Evolutionary conservation across 2,797 vertebrate genomes (phyloP), one percentile per base, ranked within the genome.

Genomic region (Phoeniculus purpureus): DNA sequence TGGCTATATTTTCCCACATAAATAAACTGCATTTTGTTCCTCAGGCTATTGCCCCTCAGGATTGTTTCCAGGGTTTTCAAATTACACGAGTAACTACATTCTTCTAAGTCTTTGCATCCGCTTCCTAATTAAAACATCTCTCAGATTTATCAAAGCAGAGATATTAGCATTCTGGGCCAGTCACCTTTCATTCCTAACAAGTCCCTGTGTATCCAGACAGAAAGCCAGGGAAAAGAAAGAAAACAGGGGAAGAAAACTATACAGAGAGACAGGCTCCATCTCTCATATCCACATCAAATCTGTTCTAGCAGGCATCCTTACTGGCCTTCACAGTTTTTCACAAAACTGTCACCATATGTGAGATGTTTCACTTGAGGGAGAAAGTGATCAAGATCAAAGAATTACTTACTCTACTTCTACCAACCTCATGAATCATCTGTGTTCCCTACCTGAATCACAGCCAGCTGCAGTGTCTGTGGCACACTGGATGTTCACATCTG

Each of bases 361-460:
- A 92, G 77, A 75, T 77, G 88, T 81, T 90, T 95, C 4, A 54
- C 94, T 94, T 93, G 75, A 82, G 88, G 94, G 82, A 91, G 77
- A 87, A 95, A 96, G 81, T 65, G 80, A 95, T 94, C 78, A 78
- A 91, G 93, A 92, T 92, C 83, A 95, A 94, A 92, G 81, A 95
- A 91, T 94, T 83, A 90, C 88, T 94, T 81, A 89, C 88, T 94
- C 86, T 48, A 58, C 88, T 95, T 94, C 92, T 66, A 81, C 61
- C 70, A 91, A 64, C 70, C 90, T 95, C 43, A 60, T 90, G 88
- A 96, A 94, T 95, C 94, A 95, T 95, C 94, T 75, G 83, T 90
- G 55, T 81, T 77, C 73, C 45, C 66, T 78, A 93, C 94, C 87
- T 93, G 94, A 95, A 90, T 79, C 73, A 47, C 82, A 87, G 93